Conservation (phyloP, 2,797 vertebrate species). For the Macrochelys suwanniensis region DNA sequence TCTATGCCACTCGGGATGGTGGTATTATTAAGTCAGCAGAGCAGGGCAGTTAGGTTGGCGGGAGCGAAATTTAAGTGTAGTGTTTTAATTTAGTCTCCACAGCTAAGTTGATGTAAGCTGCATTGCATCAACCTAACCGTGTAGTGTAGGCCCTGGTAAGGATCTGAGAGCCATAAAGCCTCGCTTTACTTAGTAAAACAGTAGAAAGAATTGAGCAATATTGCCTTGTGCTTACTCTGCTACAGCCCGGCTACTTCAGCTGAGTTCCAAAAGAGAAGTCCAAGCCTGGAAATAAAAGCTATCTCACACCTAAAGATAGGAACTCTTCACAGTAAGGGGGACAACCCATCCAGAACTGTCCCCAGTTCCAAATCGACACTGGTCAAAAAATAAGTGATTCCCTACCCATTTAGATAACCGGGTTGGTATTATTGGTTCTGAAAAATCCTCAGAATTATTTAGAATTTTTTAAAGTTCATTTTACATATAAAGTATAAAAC, state of each 20-base stretch:
- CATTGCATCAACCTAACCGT: too few relatives aligned
- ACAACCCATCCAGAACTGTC: neutral
- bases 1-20: too few relatives aligned
- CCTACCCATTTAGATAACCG: slow-evolving; percentile 16
- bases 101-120: too few relatives aligned
- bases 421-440: slow-evolving; percentile 21
- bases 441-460: slow-evolving; percentile 23
- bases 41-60: too few relatives aligned
- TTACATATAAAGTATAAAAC: neutral
- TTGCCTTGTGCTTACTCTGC: too few relatives aligned
- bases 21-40: too few relatives aligned
- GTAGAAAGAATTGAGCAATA: too few relatives aligned
- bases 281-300: slow-evolving; percentile 21
- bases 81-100: too few relatives aligned
- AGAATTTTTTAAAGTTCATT: neutral
- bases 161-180: too few relatives aligned
- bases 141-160: too few relatives aligned
- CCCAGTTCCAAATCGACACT: slow-evolving; percentile 46
- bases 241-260: slow-evolving; percentile 28
- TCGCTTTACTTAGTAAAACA: too few relatives aligned
- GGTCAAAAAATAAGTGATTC: slow-evolving; percentile 50
- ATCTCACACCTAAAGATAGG: neutral
- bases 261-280: neutral
- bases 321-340: slow-evolving; percentile 19
- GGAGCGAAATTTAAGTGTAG: too few relatives aligned